Percentiles rank a stretch among this genome's conserved stretches.
Evolutionary conservation across 2,797 vertebrate genomes (phyloP).

Genomic region (Pteronotus mesoamericanus): DNA sequence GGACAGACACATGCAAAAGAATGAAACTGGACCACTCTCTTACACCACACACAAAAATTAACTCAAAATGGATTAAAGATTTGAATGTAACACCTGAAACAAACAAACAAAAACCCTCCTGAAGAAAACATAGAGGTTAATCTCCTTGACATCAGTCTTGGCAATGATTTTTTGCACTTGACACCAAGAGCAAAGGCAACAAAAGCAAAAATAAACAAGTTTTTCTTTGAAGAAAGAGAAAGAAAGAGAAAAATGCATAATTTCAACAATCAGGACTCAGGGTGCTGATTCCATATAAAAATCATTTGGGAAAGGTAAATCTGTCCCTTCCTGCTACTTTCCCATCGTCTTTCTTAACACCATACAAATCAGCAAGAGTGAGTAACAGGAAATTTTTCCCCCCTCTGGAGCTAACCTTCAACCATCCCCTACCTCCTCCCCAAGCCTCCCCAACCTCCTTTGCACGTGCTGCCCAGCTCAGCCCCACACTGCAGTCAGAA

Average conservation of each 20-base stretch:
- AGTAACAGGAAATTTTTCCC: neutral
- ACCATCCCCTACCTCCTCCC: neutral
- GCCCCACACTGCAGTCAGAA: neutral
- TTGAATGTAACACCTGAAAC: neutral
- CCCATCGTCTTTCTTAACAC: neutral
- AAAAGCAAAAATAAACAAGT: neutral
- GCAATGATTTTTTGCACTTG: neutral
- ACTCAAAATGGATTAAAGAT: neutral
- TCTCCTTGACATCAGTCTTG: neutral
- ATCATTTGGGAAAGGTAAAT: conserved; percentile 39
- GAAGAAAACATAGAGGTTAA: neutral
- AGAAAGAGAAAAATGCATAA: neutral
- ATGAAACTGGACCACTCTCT: neutral
- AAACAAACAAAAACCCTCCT: neutral
- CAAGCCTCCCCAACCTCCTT: neutral
- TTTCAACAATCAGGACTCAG: neutral
- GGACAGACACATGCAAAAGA: neutral
- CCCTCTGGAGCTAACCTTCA: neutral
- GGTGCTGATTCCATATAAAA: conserved; percentile 52
- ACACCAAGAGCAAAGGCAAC: neutral
- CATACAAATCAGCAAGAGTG: neutral
- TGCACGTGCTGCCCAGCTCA: neutral
- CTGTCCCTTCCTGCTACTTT: conserved; percentile 54
- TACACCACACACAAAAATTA: neutral
- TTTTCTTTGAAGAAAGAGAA: neutral